These are phyloP conservation scores for Tetramorium parvispinum DNA, from an alignment of 1,140 invertebrate genomes.

Conservation along the genomic window DNA sequence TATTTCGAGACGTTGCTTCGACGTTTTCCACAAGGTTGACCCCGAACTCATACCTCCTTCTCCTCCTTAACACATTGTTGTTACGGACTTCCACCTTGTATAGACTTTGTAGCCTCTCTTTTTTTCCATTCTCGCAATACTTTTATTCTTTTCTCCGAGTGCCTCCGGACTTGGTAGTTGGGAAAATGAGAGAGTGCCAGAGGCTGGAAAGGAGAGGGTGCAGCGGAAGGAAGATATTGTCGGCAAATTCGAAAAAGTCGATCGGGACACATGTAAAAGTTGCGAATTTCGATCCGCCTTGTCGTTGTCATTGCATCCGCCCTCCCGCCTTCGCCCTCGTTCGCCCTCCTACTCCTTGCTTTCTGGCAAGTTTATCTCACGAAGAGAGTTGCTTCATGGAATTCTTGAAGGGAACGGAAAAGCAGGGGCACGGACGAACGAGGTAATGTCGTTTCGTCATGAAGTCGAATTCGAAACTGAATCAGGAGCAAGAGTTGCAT, in stretches of 20 bases:
- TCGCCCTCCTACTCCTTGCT: neutral
- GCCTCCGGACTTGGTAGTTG: slow-evolving; percentile 5
- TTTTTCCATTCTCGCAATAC: neutral
- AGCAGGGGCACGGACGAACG: neutral
- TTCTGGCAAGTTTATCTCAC: slow-evolving; percentile 10
- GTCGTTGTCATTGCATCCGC: slow-evolving; percentile 19
- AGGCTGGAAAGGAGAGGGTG: neutral
- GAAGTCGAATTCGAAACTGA: slow-evolving; percentile 26
- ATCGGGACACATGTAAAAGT: slow-evolving; percentile 35
- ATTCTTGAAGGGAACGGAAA: slow-evolving; percentile 18
- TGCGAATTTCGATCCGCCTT: slow-evolving; percentile 34
- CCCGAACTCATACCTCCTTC: slow-evolving; percentile 12
- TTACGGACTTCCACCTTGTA: slow-evolving; percentile 39
- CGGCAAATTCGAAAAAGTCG: slow-evolving; percentile 39
- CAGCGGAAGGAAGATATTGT: slow-evolving; percentile 28
- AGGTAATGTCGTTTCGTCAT: slow-evolving; percentile 24
- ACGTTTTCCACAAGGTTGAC: slow-evolving; percentile 67
- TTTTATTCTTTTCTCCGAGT: slow-evolving; percentile 13
- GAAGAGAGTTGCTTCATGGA: neutral
- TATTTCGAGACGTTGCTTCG: slow-evolving; percentile 67
- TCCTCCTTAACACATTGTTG: slow-evolving; percentile 23
- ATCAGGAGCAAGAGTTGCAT: slow-evolving; percentile 5
- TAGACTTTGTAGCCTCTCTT: neutral
- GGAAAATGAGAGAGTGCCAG: slow-evolving; percentile 16
- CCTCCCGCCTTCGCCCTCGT: neutral